Conservation (phyloP, 2,888 invertebrate species). For the Cabera pusaria region DNA sequence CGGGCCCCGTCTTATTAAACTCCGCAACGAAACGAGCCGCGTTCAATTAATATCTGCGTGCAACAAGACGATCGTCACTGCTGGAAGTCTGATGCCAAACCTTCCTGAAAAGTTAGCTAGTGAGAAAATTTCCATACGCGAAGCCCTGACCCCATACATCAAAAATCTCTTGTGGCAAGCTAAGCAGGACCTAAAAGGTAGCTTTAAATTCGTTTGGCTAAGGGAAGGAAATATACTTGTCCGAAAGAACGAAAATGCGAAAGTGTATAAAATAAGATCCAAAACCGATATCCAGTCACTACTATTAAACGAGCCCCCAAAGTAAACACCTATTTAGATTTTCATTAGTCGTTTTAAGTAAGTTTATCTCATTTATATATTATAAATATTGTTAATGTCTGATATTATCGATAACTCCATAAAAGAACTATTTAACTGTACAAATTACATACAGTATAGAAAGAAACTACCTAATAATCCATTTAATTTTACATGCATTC, state of each 20-base stretch:
- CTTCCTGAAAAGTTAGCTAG: not conserved
- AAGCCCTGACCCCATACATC: constrained; percentile 4
- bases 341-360: no score
- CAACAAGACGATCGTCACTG: not conserved
- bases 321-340: no score
- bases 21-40: not conserved
- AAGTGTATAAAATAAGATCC: not conserved
- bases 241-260: constrained; percentile 1
- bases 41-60: not conserved
- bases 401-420: not conserved
- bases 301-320: no score
- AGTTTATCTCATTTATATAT: no score
- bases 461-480: not conserved
- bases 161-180: constrained; percentile 8
- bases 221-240: constrained; percentile 3
- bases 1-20: constrained; percentile 1
- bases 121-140: constrained; percentile 4
- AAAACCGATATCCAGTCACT: not conserved
- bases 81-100: constrained; percentile 3
- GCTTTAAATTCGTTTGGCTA: constrained; percentile 1
- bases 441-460: not conserved
- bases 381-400: no score
- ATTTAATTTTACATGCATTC: constrained; percentile 2
- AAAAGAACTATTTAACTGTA: constrained; percentile 3
- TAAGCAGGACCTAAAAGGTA: constrained; percentile 4